Percentiles rank a stretch among this genome's conserved stretches.
phyloP scores from a whole-genome alignment of 2,888 invertebrate genomes.

The Pandemis cinnamomeana region DNA sequence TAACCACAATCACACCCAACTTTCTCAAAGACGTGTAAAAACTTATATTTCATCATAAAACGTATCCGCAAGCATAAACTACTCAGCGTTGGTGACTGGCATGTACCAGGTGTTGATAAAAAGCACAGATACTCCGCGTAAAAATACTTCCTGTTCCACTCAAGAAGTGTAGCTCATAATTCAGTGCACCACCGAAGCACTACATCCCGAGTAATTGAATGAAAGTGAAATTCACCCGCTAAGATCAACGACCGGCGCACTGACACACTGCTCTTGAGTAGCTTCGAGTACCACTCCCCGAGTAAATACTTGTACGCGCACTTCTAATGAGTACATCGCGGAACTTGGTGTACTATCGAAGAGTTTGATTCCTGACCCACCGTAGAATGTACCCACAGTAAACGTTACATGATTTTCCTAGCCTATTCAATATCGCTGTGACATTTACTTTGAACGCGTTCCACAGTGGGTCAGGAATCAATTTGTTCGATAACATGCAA shows the following conservation, averaged over 20 bases:
- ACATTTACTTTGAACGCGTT: no score
- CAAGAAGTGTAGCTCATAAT: slow-evolving; percentile 28
- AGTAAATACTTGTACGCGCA: slow-evolving; percentile 20
- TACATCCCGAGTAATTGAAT: slow-evolving; percentile 63
- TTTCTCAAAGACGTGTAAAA: slow-evolving; percentile 38
- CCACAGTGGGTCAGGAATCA: no score
- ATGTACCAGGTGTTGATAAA: slow-evolving; percentile 25
- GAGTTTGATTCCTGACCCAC: no score
- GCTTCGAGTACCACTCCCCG: slow-evolving; percentile 27
- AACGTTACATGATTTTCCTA: no score
- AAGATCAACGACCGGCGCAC: slow-evolving; percentile 71
- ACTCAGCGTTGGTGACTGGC: slow-evolving; percentile 31
- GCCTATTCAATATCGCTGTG: no score
- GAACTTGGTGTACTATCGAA: slow-evolving; percentile 1
- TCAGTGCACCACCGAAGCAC: slow-evolving; percentile 46
- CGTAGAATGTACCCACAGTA: no score
- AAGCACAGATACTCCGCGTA: slow-evolving; percentile 4
- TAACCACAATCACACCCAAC: slow-evolving; percentile 22
- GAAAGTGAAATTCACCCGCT: slow-evolving; percentile 78
- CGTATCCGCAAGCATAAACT: slow-evolving; percentile 29
- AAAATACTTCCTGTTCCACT: slow-evolving; percentile 29
- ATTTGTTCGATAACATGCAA: not conserved
- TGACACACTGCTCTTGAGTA: slow-evolving; percentile 63
- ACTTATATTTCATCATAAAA: slow-evolving; percentile 37
- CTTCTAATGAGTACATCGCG: slow-evolving; percentile 32